phyloP scores from a whole-genome alignment of 2,113 vertebrate species.

The Neogale vison region DNA sequence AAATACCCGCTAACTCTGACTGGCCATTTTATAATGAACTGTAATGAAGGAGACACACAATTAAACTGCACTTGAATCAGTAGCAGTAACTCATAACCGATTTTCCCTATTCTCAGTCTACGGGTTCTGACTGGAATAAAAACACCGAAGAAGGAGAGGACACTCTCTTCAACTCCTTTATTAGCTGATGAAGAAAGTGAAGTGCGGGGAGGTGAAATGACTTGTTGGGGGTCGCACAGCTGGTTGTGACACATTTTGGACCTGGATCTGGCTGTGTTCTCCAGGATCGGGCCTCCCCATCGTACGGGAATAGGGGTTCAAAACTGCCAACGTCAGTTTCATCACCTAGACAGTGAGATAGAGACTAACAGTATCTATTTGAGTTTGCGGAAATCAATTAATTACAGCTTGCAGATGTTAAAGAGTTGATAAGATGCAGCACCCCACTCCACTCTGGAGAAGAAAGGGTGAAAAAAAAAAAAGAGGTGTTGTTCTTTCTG shows the following conservation, averaged over 20 bases:
- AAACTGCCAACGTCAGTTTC: neutral
- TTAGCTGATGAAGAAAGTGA: neutral
- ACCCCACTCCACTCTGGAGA: neutral
- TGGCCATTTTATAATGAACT: neutral
- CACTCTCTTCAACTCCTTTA: neutral
- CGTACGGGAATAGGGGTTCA: neutral
- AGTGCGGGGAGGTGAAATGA: neutral
- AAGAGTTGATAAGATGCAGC: neutral
- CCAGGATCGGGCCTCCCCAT: neutral
- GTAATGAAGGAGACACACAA: neutral
- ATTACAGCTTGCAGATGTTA: conserved; percentile 8
- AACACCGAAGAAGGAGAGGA: neutral
- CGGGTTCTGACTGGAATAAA: neutral
- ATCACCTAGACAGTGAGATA: neutral
- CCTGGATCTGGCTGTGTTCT: neutral
- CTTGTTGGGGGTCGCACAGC: neutral
- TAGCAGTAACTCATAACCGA: neutral
- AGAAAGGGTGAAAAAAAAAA: neutral
- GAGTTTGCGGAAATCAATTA: neutral
- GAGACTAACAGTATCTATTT: neutral
- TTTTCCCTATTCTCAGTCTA: neutral
- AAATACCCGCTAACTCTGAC: neutral
- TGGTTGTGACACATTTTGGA: neutral
- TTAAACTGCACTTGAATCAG: neutral
- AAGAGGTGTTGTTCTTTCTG: neutral